phyloP scores from a whole-genome alignment of 2,797 vertebrate genomes.

The Brachyrhaphis roseni region DNA sequence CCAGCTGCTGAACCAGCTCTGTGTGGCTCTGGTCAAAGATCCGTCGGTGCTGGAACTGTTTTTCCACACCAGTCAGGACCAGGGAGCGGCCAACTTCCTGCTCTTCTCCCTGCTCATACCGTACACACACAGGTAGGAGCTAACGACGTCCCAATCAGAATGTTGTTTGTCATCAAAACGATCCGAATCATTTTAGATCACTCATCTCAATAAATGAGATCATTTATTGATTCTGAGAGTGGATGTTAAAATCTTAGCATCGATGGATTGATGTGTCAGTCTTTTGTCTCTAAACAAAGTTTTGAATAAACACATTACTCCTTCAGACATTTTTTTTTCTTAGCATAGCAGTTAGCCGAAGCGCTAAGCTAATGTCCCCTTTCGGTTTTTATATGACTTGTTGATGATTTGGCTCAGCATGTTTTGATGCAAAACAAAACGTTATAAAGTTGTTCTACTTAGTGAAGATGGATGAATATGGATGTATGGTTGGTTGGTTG shows the following conservation, averaged over 20 bases:
- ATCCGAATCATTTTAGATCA: neutral
- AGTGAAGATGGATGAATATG: too few relatives aligned
- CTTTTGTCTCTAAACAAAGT: neutral
- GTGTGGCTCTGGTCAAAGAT: constrained; percentile 91
- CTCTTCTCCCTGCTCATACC: constrained; percentile 96
- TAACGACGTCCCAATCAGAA: neutral
- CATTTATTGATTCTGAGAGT: neutral
- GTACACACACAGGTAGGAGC: constrained; percentile 87
- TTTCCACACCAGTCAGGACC: constrained; percentile 94
- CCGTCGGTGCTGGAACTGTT: constrained; percentile 93
- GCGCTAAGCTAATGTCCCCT: neutral
- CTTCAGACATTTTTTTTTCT: neutral
- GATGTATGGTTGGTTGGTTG: too few relatives aligned
- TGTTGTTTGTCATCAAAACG: neutral
- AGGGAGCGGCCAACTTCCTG: constrained; percentile 95
- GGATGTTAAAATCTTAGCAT: neutral
- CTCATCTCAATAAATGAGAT: too few relatives aligned
- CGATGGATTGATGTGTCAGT: neutral
- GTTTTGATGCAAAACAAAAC: neutral
- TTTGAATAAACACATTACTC: neutral
- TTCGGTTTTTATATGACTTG: neutral
- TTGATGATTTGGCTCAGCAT: neutral
- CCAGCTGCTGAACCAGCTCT: constrained; percentile 89
- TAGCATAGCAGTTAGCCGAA: neutral
- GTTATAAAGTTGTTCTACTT: neutral